These are phyloP conservation scores for Sardina pilchardus DNA, from an alignment of 2,113 vertebrate genomes.

Conservation along the genomic window DNA sequence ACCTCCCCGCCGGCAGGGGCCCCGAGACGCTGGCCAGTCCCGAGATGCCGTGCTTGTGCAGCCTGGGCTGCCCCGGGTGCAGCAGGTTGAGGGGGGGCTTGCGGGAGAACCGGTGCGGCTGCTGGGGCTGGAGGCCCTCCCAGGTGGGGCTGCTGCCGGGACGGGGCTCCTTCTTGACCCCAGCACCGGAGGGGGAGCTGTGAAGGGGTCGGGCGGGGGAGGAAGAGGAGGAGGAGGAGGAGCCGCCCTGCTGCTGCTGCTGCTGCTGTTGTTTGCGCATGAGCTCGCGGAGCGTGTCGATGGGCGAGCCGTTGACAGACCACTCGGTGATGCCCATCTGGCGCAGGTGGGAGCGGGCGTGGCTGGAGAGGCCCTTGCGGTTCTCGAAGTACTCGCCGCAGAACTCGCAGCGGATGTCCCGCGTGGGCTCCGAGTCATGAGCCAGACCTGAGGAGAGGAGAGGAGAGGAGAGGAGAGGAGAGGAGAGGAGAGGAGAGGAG, in stretches of 20 bases:
- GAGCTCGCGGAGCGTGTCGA: constrained; percentile 89
- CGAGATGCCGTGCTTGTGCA: constrained; percentile 74
- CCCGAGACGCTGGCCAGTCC: constrained; percentile 66
- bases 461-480: neutral
- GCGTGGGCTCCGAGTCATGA: constrained; percentile 77
- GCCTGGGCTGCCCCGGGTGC: constrained; percentile 64
- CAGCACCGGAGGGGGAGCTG: constrained; percentile 56
- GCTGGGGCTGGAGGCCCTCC: constrained; percentile 63
- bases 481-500: too few relatives aligned
- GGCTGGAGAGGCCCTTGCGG: constrained; percentile 92
- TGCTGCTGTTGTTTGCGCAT: constrained; percentile 78
- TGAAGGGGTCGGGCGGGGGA: constrained; percentile 41
- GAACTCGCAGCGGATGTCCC: constrained; percentile 92
- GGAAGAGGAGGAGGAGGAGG: constrained; percentile 11
- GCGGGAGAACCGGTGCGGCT: constrained; percentile 64
- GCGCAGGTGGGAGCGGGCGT: constrained; percentile 90
- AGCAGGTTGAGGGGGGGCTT: constrained; percentile 66
- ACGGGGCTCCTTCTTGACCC: constrained; percentile 76
- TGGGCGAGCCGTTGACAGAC: constrained; percentile 93
- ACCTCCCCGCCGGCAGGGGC: constrained; percentile 67
- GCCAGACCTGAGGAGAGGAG: constrained; percentile 48
- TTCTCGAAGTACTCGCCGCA: constrained; percentile 96
- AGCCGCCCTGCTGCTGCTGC: constrained; percentile 62
- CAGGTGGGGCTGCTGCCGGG: constrained; percentile 59
- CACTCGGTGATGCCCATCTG: constrained; percentile 97